phyloP scores from a whole-genome alignment of 1,140 invertebrate species.

The Physella acuta region DNA sequence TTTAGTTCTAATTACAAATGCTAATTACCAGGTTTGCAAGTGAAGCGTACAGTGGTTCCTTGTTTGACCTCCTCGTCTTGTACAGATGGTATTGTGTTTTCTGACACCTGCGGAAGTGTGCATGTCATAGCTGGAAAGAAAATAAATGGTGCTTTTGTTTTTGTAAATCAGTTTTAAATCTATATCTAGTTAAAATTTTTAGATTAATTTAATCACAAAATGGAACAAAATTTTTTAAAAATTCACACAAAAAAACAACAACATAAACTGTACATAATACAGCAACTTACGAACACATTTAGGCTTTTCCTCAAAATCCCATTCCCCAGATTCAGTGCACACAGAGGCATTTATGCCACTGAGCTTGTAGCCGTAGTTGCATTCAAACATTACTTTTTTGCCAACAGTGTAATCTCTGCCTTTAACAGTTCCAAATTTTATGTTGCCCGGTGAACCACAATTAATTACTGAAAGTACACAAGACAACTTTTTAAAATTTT shows the following conservation, averaged over 20 bases:
- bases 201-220: background rate
- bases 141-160: too few species aligned
- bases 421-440: conserved; percentile 76
- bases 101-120: conserved; percentile 38
- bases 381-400: conserved; percentile 59
- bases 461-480: conserved; percentile 84
- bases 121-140: conserved; percentile 51
- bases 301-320: conserved; percentile 52
- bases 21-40: conserved; percentile 24
- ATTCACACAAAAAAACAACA: background rate
- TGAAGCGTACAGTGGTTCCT: conserved; percentile 30
- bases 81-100: conserved; percentile 36
- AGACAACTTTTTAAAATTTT: too few species aligned
- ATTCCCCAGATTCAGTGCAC: conserved; percentile 64
- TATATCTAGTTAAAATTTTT: too few species aligned
- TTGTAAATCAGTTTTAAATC: too few species aligned
- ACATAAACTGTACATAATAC: background rate
- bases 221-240: background rate
- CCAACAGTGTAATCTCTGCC: conserved; percentile 69
- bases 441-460: conserved; percentile 79
- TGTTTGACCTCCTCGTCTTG: conserved; percentile 29
- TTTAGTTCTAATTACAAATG: background rate
- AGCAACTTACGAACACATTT: conserved; percentile 48
- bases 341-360: conserved; percentile 68
- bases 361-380: conserved; percentile 71